Evolutionary conservation across 2,797 vertebrate genomes (phyloP).

Genomic region (Megaceryle alcyon): DNA sequence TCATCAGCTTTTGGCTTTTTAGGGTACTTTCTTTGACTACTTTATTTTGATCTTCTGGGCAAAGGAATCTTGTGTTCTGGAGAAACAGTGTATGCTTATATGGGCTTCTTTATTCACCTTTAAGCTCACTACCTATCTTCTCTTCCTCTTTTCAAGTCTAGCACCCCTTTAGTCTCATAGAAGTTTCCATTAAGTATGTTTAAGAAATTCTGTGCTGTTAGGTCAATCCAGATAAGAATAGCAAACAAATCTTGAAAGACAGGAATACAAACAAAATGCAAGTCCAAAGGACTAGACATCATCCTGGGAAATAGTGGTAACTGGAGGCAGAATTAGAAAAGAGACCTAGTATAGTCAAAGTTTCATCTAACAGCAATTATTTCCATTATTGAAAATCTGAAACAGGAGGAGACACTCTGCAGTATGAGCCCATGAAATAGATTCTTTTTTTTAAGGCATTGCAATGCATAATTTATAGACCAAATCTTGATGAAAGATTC

Average conservation of each 20-base stretch:
- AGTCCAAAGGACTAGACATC: not conserved
- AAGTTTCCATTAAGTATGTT: not conserved
- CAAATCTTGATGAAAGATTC: not conserved
- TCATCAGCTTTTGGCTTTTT: not conserved
- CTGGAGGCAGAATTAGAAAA: not conserved
- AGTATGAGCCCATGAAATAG: not conserved
- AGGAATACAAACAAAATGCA: not conserved
- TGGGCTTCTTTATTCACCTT: not conserved
- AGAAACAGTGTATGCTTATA: not conserved
- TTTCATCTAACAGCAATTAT: not conserved
- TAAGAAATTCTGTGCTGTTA: not conserved
- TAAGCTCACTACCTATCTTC: not conserved
- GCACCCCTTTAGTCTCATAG: not conserved
- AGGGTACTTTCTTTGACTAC: not conserved
- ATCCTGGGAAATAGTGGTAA: not conserved
- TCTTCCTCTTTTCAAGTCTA: not conserved
- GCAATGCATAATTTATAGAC: not conserved
- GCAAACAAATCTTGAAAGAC: not conserved
- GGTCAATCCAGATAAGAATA: not conserved
- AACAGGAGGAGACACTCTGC: fast-evolving
- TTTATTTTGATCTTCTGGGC: not conserved
- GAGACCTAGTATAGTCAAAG: not conserved
- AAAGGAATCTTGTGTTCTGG: not conserved
- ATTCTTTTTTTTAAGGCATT: not conserved
- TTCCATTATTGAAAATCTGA: not conserved